Conservation (phyloP, 1,140 invertebrate species). For the Neuroterus valhalla region DNA sequence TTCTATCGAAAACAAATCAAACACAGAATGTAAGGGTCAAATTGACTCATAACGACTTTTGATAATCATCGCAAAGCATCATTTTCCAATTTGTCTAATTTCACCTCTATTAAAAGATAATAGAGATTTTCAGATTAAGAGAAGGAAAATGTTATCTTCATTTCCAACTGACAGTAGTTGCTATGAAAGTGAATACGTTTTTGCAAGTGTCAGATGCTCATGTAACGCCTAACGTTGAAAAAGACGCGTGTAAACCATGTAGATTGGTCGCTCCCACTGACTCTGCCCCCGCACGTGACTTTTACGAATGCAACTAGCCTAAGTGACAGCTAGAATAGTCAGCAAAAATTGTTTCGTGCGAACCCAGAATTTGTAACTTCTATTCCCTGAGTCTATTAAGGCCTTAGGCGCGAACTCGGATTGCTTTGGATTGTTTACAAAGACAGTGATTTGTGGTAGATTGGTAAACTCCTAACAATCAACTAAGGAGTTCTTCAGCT, state of each 20-base stretch:
- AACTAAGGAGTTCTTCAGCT: conserved; percentile 22
- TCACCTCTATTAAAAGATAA: no score
- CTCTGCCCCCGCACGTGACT: neutral
- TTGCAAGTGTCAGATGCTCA: neutral
- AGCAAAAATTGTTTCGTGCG: neutral
- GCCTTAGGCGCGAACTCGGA: neutral
- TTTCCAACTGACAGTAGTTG: neutral
- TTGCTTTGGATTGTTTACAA: neutral
- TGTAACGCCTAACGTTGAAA: neutral
- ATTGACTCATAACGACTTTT: no score
- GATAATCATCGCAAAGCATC: no score
- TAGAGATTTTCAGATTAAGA: no score
- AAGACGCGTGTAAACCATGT: conserved; percentile 1
- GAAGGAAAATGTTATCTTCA: no score
- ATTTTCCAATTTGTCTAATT: no score
- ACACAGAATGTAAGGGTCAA: no score
- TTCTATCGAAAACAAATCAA: no score
- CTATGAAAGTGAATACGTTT: neutral
- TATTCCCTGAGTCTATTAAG: neutral
- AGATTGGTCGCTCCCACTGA: neutral
- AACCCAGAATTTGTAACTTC: neutral
- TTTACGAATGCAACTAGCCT: conserved; percentile 1
- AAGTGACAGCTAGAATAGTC: conserved; percentile 9
- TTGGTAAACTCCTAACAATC: conserved; percentile 13
- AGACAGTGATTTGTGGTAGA: conserved; percentile 19